A percentile compares a stretch with the other conserved stretches of the same genome.
These are phyloP conservation scores for Frankliniella intonsa DNA, from an alignment of 2,888 invertebrate genomes.

Conservation along the genomic window DNA sequence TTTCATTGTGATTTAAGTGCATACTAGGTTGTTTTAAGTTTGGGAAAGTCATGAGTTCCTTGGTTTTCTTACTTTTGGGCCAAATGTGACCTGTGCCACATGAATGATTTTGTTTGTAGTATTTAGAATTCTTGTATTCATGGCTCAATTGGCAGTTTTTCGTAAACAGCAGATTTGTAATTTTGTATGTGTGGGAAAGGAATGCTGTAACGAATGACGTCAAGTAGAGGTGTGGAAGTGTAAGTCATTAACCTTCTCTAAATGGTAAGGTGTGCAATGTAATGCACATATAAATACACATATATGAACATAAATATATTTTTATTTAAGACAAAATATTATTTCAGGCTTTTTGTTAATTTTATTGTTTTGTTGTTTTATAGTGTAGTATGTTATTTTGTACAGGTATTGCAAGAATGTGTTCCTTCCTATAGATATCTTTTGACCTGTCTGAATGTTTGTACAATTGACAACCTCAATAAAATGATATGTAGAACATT, in stretches of 20 bases:
- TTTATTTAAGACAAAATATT: constrained; percentile 26
- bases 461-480: constrained; percentile 22
- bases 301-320: constrained; percentile 27
- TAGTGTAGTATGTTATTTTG: constrained; percentile 27
- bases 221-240: neutral
- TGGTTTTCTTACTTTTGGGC: neutral
- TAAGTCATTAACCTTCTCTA: constrained; percentile 21
- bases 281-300: constrained; percentile 17
- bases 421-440: constrained; percentile 22
- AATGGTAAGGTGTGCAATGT: constrained; percentile 6
- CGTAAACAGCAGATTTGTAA: constrained; percentile 14
- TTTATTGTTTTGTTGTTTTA: constrained; percentile 27
- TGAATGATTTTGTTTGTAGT: constrained; percentile 6
- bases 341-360: constrained; percentile 27
- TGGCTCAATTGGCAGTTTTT: constrained; percentile 23
- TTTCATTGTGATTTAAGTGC: constrained; percentile 23
- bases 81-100: constrained; percentile 22
- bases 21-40: neutral
- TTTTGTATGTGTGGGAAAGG: neutral
- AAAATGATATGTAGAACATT: constrained; percentile 15
- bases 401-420: constrained; percentile 25
- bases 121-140: constrained; percentile 21
- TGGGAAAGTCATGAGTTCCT: constrained; percentile 24
- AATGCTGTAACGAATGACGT: constrained; percentile 16
- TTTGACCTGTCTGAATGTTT: constrained; percentile 24